These are phyloP conservation scores for Eulemur mongoz DNA, from an alignment of 2,797 vertebrate species.

Conservation along the genomic window DNA sequence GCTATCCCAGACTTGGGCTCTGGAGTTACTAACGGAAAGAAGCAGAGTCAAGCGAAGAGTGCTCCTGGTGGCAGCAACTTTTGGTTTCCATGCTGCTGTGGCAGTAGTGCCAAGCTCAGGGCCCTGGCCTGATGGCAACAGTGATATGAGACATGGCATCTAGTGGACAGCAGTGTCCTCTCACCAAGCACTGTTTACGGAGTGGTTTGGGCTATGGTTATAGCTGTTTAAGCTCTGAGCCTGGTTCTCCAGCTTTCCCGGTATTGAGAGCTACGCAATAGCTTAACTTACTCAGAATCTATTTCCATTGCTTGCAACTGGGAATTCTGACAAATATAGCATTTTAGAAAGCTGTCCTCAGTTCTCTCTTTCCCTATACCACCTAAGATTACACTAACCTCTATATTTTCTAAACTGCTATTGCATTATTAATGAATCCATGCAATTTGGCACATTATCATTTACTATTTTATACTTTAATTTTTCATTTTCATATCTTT, in stretches of 20 bases:
- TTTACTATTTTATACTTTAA: not conserved
- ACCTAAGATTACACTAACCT: not conserved
- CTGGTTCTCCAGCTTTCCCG: constrained; percentile 17
- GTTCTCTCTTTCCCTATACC: not conserved
- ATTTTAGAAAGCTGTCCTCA: not conserved
- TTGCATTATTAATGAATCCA: constrained; percentile 8
- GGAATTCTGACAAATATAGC: constrained; percentile 15
- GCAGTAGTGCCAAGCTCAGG: not conserved
- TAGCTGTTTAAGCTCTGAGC: constrained; percentile 3
- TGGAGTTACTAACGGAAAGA: not conserved
- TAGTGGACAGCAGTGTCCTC: not conserved
- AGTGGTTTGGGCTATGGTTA: not conserved
- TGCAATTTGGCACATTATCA: not conserved
- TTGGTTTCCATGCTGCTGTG: not conserved
- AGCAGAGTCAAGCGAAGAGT: not conserved
- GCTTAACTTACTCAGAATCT: constrained; percentile 51
- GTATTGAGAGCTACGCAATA: constrained; percentile 20
- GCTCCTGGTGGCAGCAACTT: not conserved
- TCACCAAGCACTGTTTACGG: not conserved
- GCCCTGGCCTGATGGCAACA: not conserved
- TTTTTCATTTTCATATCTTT: not conserved
- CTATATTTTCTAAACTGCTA: not conserved
- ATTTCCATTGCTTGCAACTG: constrained; percentile 38
- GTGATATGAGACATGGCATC: not conserved
- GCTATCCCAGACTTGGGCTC: not conserved